Base-by-base conservation (phyloP, 2,888 invertebrate species). In the Cheilosia scutellata region DNA sequence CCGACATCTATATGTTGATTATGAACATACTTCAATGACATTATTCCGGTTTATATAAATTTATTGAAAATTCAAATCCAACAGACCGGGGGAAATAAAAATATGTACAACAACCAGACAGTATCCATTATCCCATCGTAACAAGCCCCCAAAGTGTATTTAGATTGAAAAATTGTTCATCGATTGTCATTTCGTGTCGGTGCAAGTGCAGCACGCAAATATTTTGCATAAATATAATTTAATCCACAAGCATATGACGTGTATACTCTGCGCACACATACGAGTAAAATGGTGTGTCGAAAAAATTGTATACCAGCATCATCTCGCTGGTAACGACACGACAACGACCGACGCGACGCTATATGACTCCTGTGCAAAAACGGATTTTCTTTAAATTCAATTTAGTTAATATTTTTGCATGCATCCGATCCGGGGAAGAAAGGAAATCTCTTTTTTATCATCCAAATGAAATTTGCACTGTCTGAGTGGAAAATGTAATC, bases 111-210 rank as follows among this genome's bases (percentile, higher is more conserved):
- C 66, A 76, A 76, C 51, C 7, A 76, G 65, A 53, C 58, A 58
- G 7, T 55, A 57, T 62, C 66, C 68, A 75, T 79, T 79, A 84
- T 70, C 63, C 31, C 63, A 31, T 78, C 60, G 58, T 55, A 60
- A 60, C 9, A 49, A 57, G 47, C 51, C 74, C 70, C 83, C 16
- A 16, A 37, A 58, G 68, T 55, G 42, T 58, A 70, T 60, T 44
- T 76, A 70, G 58, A 79, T 75, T 84, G 79, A 75, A 79, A 83
- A 84, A 79, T 84, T 79, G 75, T 42, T 66, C 60, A 68, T 63
- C 57, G 63, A 72, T 44, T 74, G 47, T 71, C 47, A 29, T 71
- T 49, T 44, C 16, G 65, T 63, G 53, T 75, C 57, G 58, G 58
- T 72, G 66, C 60, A 72, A 62, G 53, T 57, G 40, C 71, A 62